Base-by-base conservation (phyloP, 2,113 vertebrate species). In the Cardinalis cardinalis region DNA sequence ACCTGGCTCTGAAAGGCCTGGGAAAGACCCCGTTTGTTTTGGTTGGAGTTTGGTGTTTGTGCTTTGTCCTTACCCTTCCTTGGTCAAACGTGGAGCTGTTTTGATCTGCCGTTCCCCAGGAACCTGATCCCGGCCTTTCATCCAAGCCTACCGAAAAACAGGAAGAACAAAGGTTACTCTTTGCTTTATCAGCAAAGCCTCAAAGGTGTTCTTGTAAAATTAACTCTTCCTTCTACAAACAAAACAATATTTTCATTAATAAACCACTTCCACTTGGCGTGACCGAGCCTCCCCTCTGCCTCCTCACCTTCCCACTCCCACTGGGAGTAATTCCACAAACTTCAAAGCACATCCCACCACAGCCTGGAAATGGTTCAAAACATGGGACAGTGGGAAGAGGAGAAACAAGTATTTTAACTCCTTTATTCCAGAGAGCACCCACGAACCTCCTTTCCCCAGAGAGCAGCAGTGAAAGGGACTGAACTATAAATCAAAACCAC, bases 51-150 rank as follows among this genome's bases (percentile, higher is more conserved):
- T 0, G 5, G 43, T 58, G 70, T 65, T 86, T 86, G 91, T 66
- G 80, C 93, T 80, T 79, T 32, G 66, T 83, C 82, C 98, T 98
- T 98, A 99, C 99, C 98, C 98, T 98, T 96, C 98, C 97, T 96
- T 99, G 98, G 97, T 98, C 99, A 85, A 99, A 99, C 5, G 99
- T 98, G 72, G 99, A 98, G 94, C 98, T 99, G 97, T 98, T 99
- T 97, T 99, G 99, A 96, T 99, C 99, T 87, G 97, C 96, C 6
- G 98, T 82, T 78, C 97, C 98, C 99, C 99, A 99, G 94, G 99
- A 98, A 89, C 98, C 99, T 18, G 99, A 98, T 92, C 98, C 96
- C 3, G 98, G 97, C 74, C 99, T 98, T 93, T 99, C 99, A 80
- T 99, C 99, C 88, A 99, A 95, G 92, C 98, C 98, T 99, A 88